Evolutionary conservation across 2,113 vertebrate species (phyloP).

Genomic region (Delphinapterus leucas): DNA sequence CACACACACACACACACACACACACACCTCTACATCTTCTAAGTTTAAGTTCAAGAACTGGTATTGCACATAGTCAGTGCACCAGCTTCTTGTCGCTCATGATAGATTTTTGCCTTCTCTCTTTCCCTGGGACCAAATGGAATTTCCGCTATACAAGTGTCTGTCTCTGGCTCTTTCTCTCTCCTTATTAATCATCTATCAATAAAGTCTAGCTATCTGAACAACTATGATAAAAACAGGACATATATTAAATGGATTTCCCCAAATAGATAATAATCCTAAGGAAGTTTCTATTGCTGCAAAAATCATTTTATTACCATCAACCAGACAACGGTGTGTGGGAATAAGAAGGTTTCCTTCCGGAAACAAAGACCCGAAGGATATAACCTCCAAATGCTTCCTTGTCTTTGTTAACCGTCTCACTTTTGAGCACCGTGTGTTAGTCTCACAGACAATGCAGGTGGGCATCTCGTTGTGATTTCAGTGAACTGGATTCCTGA

Average conservation of each 20-base stretch:
- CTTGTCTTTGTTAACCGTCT: not conserved
- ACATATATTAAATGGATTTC: not conserved
- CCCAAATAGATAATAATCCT: not conserved
- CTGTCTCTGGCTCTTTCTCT: not conserved
- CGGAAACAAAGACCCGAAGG: not conserved
- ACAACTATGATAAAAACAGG: not conserved
- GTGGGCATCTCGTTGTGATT: not conserved
- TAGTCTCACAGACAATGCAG: not conserved
- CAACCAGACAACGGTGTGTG: not conserved
- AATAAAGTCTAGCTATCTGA: not conserved
- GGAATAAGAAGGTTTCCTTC: not conserved
- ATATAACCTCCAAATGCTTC: not conserved
- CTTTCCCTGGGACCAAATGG: not conserved
- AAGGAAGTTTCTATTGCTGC: not conserved
- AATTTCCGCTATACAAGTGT: not conserved
- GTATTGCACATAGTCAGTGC: not conserved
- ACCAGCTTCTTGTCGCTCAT: not conserved
- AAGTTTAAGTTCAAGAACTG: not conserved
- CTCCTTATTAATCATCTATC: not conserved
- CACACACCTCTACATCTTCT: not conserved
- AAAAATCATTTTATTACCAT: not conserved
- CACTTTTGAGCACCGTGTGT: not conserved
- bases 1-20: not conserved
- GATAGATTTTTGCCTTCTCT: not conserved
- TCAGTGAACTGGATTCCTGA: not conserved